phyloP scores from a whole-genome alignment of 2,113 vertebrate species.

The Chloropsis hardwickii region DNA sequence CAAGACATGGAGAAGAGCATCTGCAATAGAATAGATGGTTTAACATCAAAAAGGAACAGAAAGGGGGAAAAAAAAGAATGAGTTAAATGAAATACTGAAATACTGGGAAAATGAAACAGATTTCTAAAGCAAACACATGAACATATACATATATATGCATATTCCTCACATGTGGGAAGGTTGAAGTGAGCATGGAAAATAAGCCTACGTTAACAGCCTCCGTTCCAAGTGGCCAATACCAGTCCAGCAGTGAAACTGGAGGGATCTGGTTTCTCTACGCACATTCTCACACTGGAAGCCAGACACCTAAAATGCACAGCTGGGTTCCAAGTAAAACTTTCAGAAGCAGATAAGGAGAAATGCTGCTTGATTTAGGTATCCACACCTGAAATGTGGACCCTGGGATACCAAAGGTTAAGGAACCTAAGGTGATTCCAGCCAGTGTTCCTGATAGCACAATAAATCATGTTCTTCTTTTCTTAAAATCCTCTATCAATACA shows the following conservation, averaged over 20 bases:
- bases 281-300: background rate
- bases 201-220: background rate
- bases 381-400: background rate
- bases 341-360: background rate
- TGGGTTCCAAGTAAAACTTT: background rate
- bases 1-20: slow-evolving; percentile 92
- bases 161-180: background rate
- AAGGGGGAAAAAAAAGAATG: slow-evolving; percentile 37
- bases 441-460: background rate
- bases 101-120: slow-evolving; percentile 16
- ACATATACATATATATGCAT: background rate
- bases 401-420: background rate
- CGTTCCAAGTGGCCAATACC: background rate
- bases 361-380: background rate
- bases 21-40: slow-evolving; percentile 88
- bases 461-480: background rate
- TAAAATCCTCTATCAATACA: background rate
- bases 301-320: background rate
- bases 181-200: background rate
- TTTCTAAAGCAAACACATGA: slow-evolving; percentile 36
- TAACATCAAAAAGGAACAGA: slow-evolving; percentile 68
- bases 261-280: background rate
- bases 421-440: background rate
- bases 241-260: background rate
- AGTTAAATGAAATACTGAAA: slow-evolving; percentile 59